Evolutionary conservation across 2,888 invertebrate species (phyloP).

Genomic region (Metallyticus violacea): DNA sequence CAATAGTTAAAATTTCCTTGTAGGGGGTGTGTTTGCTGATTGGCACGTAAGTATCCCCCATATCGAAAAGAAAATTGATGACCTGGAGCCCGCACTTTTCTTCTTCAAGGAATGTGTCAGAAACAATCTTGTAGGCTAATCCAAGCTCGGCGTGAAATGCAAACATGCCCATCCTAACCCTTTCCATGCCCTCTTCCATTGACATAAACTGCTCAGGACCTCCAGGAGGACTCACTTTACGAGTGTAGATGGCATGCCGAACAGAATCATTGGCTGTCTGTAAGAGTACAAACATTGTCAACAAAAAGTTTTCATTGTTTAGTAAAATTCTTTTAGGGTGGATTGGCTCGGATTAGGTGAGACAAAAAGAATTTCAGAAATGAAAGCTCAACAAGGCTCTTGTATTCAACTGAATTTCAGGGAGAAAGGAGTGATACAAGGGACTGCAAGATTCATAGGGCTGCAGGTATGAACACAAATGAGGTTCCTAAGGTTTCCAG

Average conservation of each 20-base stretch:
- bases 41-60: slow-evolving; percentile 62
- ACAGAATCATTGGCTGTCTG: slow-evolving; percentile 2
- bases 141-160: slow-evolving; percentile 29
- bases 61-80: slow-evolving; percentile 57
- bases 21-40: slow-evolving; percentile 61
- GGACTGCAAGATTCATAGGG: too few relatives aligned
- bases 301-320: too few relatives aligned
- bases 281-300: background rate
- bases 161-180: slow-evolving; percentile 21
- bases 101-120: slow-evolving; percentile 62
- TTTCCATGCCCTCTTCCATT: slow-evolving; percentile 23
- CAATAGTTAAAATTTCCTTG: slow-evolving; percentile 61
- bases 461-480: too few relatives aligned
- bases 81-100: slow-evolving; percentile 69
- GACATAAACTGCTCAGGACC: background rate
- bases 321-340: too few relatives aligned
- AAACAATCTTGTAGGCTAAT: slow-evolving; percentile 58
- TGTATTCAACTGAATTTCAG: too few relatives aligned
- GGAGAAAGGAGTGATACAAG: too few relatives aligned
- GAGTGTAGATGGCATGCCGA: slow-evolving; percentile 1
- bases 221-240: slow-evolving; percentile 16
- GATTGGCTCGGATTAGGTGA: too few relatives aligned
- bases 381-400: too few relatives aligned
- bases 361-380: too few relatives aligned
- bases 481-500: too few relatives aligned